A percentile compares a stretch with the other conserved stretches of the same genome.
These are phyloP conservation scores for Trichopria drosophilae DNA, from an alignment of 2,888 invertebrate genomes.

Conservation along the genomic window DNA sequence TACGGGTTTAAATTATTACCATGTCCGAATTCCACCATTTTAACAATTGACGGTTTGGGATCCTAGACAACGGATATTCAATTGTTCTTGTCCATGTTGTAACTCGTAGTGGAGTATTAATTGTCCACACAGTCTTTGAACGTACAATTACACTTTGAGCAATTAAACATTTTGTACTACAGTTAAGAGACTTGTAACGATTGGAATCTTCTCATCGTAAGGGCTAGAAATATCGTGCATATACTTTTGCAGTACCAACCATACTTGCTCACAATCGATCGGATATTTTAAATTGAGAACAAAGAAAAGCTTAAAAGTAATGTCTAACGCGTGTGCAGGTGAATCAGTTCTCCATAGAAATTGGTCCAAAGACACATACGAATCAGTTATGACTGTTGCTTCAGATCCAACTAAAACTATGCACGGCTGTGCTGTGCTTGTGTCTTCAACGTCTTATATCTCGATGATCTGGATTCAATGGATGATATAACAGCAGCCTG, in stretches of 20 bases:
- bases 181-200: constrained; percentile 31
- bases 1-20: too few relatives aligned
- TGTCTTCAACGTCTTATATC: constrained; percentile 26
- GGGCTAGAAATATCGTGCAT: constrained; percentile 27
- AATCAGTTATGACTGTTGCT: constrained; percentile 21
- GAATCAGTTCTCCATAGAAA: constrained; percentile 24
- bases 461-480: constrained; percentile 25
- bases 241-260: constrained; percentile 30
- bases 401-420: constrained; percentile 26
- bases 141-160: constrained; percentile 1
- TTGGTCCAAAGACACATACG: constrained; percentile 21
- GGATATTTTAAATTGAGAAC: constrained; percentile 30
- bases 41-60: too few relatives aligned
- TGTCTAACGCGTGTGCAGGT: constrained; percentile 22
- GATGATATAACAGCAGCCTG: constrained; percentile 19
- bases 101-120: too few relatives aligned
- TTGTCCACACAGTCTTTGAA: too few relatives aligned
- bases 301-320: constrained; percentile 26
- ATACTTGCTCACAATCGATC: constrained; percentile 31
- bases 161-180: constrained; percentile 3
- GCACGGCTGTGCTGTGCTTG: constrained; percentile 29
- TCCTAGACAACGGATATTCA: too few relatives aligned
- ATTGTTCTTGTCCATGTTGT: too few relatives aligned
- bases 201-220: constrained; percentile 27
- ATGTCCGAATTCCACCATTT: too few relatives aligned